Percentiles rank a stretch among this genome's conserved stretches.
phyloP scores from a whole-genome alignment of 2,113 vertebrate genomes.

The Ciconia stormi region DNA sequence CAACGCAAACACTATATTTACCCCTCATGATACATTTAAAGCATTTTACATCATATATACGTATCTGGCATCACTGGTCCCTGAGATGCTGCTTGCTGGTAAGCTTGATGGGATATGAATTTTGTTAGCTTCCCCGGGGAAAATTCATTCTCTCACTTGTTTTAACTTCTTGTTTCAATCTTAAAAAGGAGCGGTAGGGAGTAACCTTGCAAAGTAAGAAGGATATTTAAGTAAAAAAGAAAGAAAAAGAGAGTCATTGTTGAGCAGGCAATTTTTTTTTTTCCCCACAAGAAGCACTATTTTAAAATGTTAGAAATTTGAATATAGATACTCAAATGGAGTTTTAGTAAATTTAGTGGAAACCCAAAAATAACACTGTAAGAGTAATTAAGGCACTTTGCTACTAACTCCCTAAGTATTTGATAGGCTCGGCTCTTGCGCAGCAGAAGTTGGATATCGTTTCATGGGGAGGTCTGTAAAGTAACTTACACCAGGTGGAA shows the following conservation, averaged over 20 bases:
- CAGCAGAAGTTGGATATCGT: neutral
- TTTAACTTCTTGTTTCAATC: constrained; percentile 1
- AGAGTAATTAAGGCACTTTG: neutral
- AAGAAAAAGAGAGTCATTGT: neutral
- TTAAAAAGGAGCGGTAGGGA: neutral
- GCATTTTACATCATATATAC: neutral
- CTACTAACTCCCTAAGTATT: neutral
- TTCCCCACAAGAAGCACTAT: neutral
- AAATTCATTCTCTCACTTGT: neutral
- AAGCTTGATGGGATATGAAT: neutral
- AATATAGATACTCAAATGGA: neutral
- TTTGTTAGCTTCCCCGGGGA: neutral
- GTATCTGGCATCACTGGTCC: neutral
- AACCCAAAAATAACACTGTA: neutral
- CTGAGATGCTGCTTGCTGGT: neutral
- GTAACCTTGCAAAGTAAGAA: neutral
- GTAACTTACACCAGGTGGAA: neutral
- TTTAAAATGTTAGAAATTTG: neutral
- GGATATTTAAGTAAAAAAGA: neutral
- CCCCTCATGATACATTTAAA: neutral
- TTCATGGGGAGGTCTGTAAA: neutral
- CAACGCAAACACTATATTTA: accelerated
- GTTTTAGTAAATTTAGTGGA: neutral
- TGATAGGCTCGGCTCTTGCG: neutral
- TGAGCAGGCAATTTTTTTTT: neutral